Evolutionary conservation across 2,888 invertebrate genomes (phyloP), one percentile per base, ranked within the genome.

Genomic region (Mimachlamys varia): DNA sequence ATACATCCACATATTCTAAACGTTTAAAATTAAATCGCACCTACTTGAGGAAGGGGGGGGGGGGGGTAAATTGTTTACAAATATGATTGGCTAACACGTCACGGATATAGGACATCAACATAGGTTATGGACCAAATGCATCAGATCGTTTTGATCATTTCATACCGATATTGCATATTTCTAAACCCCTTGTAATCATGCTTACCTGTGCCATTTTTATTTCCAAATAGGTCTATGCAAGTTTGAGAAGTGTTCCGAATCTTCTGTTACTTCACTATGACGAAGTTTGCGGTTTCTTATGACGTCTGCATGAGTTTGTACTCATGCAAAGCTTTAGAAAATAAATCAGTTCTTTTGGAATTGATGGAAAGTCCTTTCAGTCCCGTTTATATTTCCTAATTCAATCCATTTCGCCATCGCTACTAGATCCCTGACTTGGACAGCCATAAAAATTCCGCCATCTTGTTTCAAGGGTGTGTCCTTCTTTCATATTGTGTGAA

Each of bases 391-490:
- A 76, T 76, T 76, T 76, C 76, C 76, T 13, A 76, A 76, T 33
- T 76, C 76, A 76, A 33, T 76, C 76, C 76, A 76, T 76, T 76
- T 76, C 33, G 76, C 76, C 87, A 76, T 88, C 49, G 49, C 49
- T 53, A 58, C 76, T 88, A 44, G 27, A 89, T 89, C 88, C 44
- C 88, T 89, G 89, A 88, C 53, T 76, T 62, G 62, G 62, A 88
- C 87, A 88, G 44, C 89, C 88, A 88, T 88, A 53, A 27, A 76
- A 44, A 88, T 88, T 93, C 95, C 94, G 95, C 95, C 95, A 95
- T 95, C 91, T 95, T 95, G 94, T 93, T 92, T 93, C 94, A 94
- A 94, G 95, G 95, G 94, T 94, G 94, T 94, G 94, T 93, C 94
- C 93, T 93, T 91, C 93, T 93, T 94, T 94, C 91, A 92, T 92